Base-by-base conservation (phyloP, 2,113 vertebrate genomes). In the Promerops cafer region DNA sequence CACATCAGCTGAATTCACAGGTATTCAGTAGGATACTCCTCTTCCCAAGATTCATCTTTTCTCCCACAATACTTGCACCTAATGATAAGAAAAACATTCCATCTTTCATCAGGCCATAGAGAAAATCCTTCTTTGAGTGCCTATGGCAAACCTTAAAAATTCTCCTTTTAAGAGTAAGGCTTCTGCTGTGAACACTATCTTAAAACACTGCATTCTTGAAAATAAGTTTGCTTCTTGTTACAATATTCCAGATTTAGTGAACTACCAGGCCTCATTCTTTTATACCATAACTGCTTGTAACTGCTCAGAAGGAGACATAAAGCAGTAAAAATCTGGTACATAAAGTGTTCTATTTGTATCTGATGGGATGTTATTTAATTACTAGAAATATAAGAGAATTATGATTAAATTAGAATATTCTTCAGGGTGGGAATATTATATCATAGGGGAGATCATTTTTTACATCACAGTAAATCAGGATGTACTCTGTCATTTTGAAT, bases 331-430 rank as follows among this genome's bases (percentile, higher is more conserved):
- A 63, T 64, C 16, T 24, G 23, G 13, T 57, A 50, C 12, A n/a
- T 65, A 49, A 56, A 64, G 33, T 30, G 42, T 76, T 87, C 57
- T 44, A 57, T 83, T 78, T 89, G 71, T 60, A 83, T 64, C 60
- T 74, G 50, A 94, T 93, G 16, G 52, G 45, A 63, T 83, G 27
- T 33, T 90, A 89, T 97, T 96, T 95, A 93, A 97, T 95, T 90
- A 66, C 45, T 21, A 53, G 30, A 69, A 83, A 95, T 86, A 56
- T 40, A 87, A 76, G 35, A 63, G 37, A 93, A 92, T 78, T 83
- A 66, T 85, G 33, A 97, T 95, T 83, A 90, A 96, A 95, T 95
- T 82, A 74, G 72, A 81, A 90, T 81, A 78, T 88, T 92, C 75
- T 91, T 89, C 74, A 90, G 65, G 53, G 47, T 86, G 40, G 14